Percentiles rank a stretch among this genome's conserved stretches.
phyloP scores from a whole-genome alignment of 2,797 vertebrate genomes.

The Anguilla anguilla region DNA sequence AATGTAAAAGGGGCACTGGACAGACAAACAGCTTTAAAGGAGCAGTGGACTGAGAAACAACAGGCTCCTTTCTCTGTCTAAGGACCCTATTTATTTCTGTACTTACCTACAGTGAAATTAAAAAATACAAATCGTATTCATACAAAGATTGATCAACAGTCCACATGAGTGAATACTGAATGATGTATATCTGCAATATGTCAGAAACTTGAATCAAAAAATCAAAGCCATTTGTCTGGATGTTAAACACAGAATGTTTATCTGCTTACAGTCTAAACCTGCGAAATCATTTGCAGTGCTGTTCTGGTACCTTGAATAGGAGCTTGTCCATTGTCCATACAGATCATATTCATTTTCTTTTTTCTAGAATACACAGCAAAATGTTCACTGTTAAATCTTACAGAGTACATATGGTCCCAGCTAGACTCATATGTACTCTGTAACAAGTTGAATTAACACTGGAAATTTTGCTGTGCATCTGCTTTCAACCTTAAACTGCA shows the following conservation, averaged over 20 bases:
- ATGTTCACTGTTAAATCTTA: no score
- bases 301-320: neutral
- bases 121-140: neutral
- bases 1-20: constrained; percentile 82
- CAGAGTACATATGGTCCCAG: no score
- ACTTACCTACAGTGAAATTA: neutral
- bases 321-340: neutral
- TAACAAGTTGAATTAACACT: no score
- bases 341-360: neutral
- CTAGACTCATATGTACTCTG: no score
- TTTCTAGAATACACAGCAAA: neutral
- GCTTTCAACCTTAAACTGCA: neutral
- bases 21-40: constrained; percentile 72
- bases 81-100: no score
- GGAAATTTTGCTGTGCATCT: neutral
- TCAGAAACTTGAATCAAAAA: no score
- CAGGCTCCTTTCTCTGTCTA: no score
- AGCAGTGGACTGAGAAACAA: constrained; percentile 59
- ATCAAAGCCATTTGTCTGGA: neutral
- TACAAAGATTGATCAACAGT: neutral
- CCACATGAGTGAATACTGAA: neutral
- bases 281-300: neutral
- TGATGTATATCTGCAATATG: neutral
- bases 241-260: neutral
- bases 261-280: neutral